Evolutionary conservation across 2,797 vertebrate species (phyloP), one percentile per base, ranked within the genome.

Genomic region (Epinephelus coioides): DNA sequence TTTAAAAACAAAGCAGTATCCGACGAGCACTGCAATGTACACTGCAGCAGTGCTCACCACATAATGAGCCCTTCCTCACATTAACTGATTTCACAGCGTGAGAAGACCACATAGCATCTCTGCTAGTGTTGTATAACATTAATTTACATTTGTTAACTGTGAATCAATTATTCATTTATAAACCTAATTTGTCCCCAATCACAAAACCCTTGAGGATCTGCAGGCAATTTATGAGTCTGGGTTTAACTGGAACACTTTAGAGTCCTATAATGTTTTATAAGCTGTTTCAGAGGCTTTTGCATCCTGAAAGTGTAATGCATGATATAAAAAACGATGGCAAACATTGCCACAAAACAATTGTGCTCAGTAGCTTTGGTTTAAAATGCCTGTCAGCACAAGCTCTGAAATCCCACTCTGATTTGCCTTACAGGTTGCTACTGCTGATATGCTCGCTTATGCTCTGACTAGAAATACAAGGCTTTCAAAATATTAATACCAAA

Each of bases 161-260:
- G 18, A 40, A 66, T 65, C 21, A 50, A 78, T 81, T 62, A 78
- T 76, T 74, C 17, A 69, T 76, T 61, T 56, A 57, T 72, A 53
- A 56, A 5, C 49, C 54, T 63, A 46, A 79, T 51, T 63, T 30
- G 69, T 47, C 49, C 43, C 19, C 17, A 1, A 11, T 8, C 27
- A 61, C 68, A 75, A 75, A 67, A 75, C 50, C 60, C 23, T 67
- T 57, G 25, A 51, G 11, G 13, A 64, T 55, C 23, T 64, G 61
- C 51, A n/a, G 34, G 76, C 55, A 8, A 55, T 68, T 75, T 55
- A 85, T 78, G 70, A 76, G 47, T 47, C 49, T 64, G 79, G 51
- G 23, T 73, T 79, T 64, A 51, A 82, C 34, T 18, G 61, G 53
- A 72, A 66, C 1, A 2, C 54, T 72, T 70, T 10, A 44, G 21